A percentile compares a stretch with the other conserved stretches of the same genome.
phyloP scores from a whole-genome alignment of 2,113 vertebrate genomes.

The Mesembrinibis cayennensis region DNA sequence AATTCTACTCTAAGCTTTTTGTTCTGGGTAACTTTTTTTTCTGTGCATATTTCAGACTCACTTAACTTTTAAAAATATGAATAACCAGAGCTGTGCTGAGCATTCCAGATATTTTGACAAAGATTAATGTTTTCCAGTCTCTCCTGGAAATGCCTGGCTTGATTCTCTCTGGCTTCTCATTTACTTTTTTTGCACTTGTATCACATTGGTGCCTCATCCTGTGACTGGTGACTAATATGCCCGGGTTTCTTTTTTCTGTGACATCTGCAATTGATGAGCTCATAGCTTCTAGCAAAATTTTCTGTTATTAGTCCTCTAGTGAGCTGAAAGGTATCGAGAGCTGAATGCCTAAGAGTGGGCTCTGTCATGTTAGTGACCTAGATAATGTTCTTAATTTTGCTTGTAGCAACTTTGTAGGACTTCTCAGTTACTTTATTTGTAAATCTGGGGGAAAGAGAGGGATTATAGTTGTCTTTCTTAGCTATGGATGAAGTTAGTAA shows the following conservation, averaged over 20 bases:
- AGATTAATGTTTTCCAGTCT: not conserved
- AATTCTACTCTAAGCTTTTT: not conserved
- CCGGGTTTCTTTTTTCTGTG: not conserved
- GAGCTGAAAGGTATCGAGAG: not conserved
- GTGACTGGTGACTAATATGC: constrained; percentile 22
- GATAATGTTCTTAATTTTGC: not conserved
- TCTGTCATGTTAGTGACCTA: not conserved
- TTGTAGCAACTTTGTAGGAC: not conserved
- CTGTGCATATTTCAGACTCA: not conserved
- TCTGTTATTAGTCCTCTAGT: not conserved
- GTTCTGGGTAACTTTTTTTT: not conserved
- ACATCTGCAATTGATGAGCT: constrained; percentile 15
- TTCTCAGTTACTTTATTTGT: not conserved
- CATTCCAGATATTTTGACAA: not conserved
- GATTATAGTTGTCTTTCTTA: not conserved
- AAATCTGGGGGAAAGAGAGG: not conserved
- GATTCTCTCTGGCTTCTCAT: not conserved
- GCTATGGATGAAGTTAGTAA: not conserved
- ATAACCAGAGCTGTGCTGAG: not conserved
- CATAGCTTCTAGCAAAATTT: not conserved
- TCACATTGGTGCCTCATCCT: not conserved
- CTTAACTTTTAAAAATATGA: not conserved
- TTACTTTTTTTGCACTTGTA: not conserved
- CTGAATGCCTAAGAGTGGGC: not conserved
- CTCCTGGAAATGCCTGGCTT: not conserved